phyloP scores from a whole-genome alignment of 2,113 vertebrate species.

The Ovibos moschatus region DNA sequence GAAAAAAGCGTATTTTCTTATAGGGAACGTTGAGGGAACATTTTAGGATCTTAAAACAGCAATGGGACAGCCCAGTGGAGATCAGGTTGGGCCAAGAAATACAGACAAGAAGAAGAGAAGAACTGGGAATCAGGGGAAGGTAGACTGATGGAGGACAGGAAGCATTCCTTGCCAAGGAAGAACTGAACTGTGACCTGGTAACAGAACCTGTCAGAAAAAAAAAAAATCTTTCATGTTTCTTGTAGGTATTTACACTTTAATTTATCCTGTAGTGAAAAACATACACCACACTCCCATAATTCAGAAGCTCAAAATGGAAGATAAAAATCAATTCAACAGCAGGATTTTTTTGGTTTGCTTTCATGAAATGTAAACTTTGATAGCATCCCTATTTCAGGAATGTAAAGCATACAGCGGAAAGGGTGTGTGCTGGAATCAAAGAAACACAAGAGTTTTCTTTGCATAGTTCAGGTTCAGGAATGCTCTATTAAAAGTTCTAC shows the following conservation, averaged over 20 bases:
- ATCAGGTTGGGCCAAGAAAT: background rate
- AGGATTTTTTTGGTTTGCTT: background rate
- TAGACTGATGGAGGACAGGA: background rate
- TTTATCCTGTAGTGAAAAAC: background rate
- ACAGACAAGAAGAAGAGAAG: background rate
- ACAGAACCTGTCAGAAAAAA: background rate
- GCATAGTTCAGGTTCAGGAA: background rate
- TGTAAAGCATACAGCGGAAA: background rate
- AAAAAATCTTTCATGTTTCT: background rate
- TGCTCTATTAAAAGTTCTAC: conserved; percentile 5
- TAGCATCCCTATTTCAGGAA: background rate
- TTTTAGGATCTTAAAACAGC: background rate
- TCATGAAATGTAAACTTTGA: background rate
- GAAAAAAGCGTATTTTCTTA: background rate
- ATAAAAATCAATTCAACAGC: background rate
- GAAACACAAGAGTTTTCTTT: background rate
- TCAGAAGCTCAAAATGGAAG: background rate
- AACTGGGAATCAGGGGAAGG: background rate
- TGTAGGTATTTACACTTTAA: background rate
- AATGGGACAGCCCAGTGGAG: background rate
- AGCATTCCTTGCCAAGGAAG: background rate
- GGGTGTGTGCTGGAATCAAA: background rate
- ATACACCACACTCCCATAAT: too few relatives aligned
- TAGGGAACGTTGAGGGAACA: background rate
- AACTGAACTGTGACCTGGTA: background rate